A percentile compares a stretch with the other conserved stretches of the same genome.
These are phyloP conservation scores for Sander lucioperca DNA, from an alignment of 2,113 vertebrate genomes.

Conservation along the genomic window DNA sequence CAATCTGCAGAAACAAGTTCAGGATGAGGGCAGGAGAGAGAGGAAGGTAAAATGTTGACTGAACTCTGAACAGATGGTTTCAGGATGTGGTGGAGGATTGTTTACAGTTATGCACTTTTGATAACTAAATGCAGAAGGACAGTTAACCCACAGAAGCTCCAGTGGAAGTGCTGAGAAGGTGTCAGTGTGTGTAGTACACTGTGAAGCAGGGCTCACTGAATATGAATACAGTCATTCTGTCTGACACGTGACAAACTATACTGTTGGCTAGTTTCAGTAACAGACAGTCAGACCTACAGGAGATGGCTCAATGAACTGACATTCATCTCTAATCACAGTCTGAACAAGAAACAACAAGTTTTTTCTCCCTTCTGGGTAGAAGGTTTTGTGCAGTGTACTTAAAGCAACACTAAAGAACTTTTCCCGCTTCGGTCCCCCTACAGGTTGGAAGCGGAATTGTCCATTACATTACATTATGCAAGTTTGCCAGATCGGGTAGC, in stretches of 20 bases:
- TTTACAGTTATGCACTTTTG: background rate
- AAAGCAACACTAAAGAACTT: too few relatives aligned
- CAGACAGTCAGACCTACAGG: background rate
- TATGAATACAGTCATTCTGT: background rate
- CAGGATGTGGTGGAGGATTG: conserved; percentile 26
- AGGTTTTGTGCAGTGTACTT: background rate
- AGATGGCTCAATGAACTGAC: background rate
- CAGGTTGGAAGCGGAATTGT: too few relatives aligned
- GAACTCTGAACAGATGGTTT: conserved; percentile 22
- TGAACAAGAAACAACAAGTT: background rate
- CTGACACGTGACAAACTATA: background rate
- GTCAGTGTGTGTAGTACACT: background rate
- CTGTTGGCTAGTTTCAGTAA: background rate
- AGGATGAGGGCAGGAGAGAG: conserved; percentile 32
- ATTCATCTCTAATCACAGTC: background rate
- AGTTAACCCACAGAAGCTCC: background rate
- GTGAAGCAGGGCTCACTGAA: background rate
- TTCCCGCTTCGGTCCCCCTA: too few relatives aligned
- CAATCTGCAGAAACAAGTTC: conserved; percentile 28
- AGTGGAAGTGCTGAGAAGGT: background rate
- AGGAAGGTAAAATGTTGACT: conserved; percentile 19
- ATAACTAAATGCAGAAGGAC: background rate
- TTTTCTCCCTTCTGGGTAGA: too few relatives aligned
- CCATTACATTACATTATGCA: too few relatives aligned
- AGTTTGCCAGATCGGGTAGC: too few relatives aligned